Evolutionary conservation across 2,797 vertebrate genomes (phyloP).

Genomic region (Meda fulgida): DNA sequence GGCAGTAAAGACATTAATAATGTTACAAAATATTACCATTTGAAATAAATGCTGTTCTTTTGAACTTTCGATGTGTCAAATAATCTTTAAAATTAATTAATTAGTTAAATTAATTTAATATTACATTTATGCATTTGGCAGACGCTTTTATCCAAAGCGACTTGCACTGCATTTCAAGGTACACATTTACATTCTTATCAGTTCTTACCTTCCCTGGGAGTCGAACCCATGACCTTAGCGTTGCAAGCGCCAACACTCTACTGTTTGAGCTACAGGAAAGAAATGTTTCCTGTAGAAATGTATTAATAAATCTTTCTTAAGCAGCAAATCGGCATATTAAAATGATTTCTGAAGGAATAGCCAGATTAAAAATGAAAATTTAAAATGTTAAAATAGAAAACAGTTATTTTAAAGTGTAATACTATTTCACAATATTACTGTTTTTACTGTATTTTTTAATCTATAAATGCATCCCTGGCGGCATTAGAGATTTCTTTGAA

Average conservation of each 20-base stretch:
- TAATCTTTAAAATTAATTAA: no score
- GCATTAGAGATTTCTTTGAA: background rate
- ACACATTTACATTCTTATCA: no score
- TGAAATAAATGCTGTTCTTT: background rate
- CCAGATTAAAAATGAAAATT: background rate
- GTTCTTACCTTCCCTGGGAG: no score
- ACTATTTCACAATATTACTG: background rate
- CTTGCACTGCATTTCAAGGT: no score
- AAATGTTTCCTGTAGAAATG: no score
- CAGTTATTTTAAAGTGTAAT: background rate
- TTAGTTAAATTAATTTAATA: no score
- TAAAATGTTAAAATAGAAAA: background rate
- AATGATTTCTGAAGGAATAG: background rate
- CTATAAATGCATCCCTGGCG: background rate
- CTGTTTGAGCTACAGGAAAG: no score
- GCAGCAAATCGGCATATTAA: background rate
- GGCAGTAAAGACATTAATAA: background rate
- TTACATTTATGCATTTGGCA: no score
- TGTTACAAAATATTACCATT: background rate
- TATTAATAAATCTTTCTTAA: background rate
- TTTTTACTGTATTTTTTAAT: background rate
- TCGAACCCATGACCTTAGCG: no score
- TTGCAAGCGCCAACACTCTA: no score
- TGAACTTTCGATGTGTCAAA: background rate
- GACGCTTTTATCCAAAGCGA: no score